Evolutionary conservation across 2,888 invertebrate genomes (phyloP), one percentile per base, ranked within the genome.

Genomic region (Abscondita cerata): DNA sequence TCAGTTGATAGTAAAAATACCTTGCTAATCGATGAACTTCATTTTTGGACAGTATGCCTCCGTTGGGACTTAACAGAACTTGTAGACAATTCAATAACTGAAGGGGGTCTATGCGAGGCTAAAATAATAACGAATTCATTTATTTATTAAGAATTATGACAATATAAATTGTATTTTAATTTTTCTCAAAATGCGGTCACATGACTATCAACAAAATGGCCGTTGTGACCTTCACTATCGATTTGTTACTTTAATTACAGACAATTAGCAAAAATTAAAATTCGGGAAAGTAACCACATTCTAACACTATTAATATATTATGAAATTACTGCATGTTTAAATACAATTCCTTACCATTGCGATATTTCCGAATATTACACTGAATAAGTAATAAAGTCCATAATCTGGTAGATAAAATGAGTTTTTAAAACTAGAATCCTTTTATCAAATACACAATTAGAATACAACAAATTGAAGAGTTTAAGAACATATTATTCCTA

Each of bases 31-130:
- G 87, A 70, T 89, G 89, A 5, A 96, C 95, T 85, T 96, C 96
- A 64, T 90, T 89, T 71, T 87, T 86, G 74, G 94, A 93, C 76
- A 92, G 89, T 73, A 97, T 95, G 46, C 96, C 96, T 59, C 96
- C 96, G 75, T 86, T 87, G 11, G 89, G 88, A 54, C 91, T 89
- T 67, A 97, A 82, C 53, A 96, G 86, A 64, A 96, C 93, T 76
- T 91, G 89, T 61, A 97, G 86, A 80, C 96, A 96, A 80, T 90
- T 92, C 66, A 97, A 84, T 72, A 97, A 84, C 78, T 95, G 92
- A 69, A 91, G 83, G 53, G 96, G 96, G 82, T 95, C 95, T 77
- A 96, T 95, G 50, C 96, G 92, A 61, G 96, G 95, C 96, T 96
- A 87, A 63, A 88, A 83, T 65, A 80, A 77, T 79, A 81, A 75